Evolutionary conservation across 2,113 vertebrate genomes (phyloP), one percentile per base, ranked within the genome.

Genomic region (Carassius gibelio): DNA sequence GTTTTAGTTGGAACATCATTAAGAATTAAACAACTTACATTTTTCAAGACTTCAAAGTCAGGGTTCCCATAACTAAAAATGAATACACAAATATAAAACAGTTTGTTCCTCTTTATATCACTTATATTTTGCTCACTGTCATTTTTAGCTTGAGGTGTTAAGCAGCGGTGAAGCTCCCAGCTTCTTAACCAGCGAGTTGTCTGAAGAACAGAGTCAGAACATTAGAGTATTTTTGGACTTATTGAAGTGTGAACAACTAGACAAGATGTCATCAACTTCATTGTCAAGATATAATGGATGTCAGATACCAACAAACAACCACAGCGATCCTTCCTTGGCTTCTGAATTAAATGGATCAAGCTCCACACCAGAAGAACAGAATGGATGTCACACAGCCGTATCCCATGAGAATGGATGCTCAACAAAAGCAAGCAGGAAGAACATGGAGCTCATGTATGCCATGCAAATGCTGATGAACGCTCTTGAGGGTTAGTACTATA

Each of bases 391-490:
- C 21, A 48, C 1, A 14, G 76, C 48, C 3, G n/a, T 26, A 19
- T 72, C 52, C 55, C 57, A 26, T 59, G 74, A 64, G 45, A 72
- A 85, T 26, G 76, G 69, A 52, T 64, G 64, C 8, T 75, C 75
- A 10, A 50, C 8, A 23, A 82, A 62, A 50, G 57, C 62, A 30
- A 26, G 34, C 34, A 50, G n/a, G 64, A 21, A 42, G 30, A 85
- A 19, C 0, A 57, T 50, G 2, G 57, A 68, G 64, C 69, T 23
- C 1, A 72, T 85, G 85, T 90, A 38, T 2, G 90, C 90, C 84
- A 81, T 88, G 66, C 92, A 96, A 88, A 92, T 96, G 88, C 89
- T 99, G 86, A 88, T 97, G 91, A 96, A 95, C 48, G 96, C 97
- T 5, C 13, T 97, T 76, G 94, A 96, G 90, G 98, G 97, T 98